Evolutionary conservation across 2,113 vertebrate genomes (phyloP).

Genomic region (Collichthys lucidus): DNA sequence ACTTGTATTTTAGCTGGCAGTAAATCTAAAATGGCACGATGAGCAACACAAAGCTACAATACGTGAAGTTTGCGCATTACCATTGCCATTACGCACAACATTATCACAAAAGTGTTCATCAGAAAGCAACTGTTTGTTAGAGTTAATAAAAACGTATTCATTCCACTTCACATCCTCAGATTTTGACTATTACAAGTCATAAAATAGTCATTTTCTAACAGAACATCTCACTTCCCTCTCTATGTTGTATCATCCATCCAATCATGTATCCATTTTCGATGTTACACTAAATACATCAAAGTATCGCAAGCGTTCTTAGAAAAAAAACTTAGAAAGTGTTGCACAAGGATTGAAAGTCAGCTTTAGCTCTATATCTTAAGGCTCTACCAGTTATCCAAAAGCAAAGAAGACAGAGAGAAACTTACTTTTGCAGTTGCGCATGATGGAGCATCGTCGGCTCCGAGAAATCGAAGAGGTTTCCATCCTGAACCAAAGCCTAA

Average conservation of each 20-base stretch:
- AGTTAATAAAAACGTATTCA: not conserved
- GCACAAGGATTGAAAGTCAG: not conserved
- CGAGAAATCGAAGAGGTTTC: conserved; percentile 82
- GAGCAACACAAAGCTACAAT: not conserved
- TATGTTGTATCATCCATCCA: not conserved
- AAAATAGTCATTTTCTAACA: not conserved
- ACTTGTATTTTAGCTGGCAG: not conserved
- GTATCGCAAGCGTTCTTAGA: not conserved
- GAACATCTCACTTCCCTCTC: not conserved
- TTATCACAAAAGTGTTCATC: not conserved
- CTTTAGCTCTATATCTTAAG: not conserved
- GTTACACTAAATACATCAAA: not conserved
- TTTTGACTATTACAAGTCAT: not conserved
- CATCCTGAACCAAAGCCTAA: conserved; percentile 88
- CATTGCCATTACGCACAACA: conserved; percentile 71
- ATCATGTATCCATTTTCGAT: not conserved
- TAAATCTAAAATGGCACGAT: not conserved
- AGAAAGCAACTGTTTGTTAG: not conserved
- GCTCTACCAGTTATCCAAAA: conserved; percentile 12
- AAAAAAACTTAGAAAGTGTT: conserved; percentile 18
- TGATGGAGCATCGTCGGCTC: conserved; percentile 84
- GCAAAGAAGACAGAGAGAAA: conserved; percentile 45
- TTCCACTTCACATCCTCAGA: not conserved
- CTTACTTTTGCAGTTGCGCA: conserved; percentile 85
- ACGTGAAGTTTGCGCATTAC: not conserved